These are phyloP conservation scores for Puntigrus tetrazona DNA, from an alignment of 2,113 vertebrate genomes.

Conservation along the genomic window DNA sequence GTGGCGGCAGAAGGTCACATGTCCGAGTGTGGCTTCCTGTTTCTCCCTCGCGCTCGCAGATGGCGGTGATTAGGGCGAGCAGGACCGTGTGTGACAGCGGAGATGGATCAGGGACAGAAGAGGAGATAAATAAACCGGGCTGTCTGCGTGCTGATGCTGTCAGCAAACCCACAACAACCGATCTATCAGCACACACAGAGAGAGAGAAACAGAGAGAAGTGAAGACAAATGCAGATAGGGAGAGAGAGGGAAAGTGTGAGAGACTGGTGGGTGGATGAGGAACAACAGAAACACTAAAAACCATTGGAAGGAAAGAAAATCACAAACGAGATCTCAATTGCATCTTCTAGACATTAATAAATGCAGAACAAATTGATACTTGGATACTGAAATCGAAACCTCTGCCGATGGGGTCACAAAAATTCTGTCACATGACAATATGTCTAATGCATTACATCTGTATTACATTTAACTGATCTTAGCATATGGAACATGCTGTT, in stretches of 20 bases:
- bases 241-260: not conserved
- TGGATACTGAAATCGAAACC: not conserved
- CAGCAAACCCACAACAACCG: constrained; percentile 27
- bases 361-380: not conserved
- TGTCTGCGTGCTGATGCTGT: constrained; percentile 36
- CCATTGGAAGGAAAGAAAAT: not conserved
- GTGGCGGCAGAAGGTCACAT: constrained; percentile 33
- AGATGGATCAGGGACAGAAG: constrained; percentile 44
- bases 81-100: constrained; percentile 40
- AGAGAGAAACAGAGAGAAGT: not conserved
- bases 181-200: constrained; percentile 25
- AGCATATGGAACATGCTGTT: no score
- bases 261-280: not conserved
- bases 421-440: not conserved
- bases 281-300: not conserved
- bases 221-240: not conserved
- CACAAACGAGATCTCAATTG: constrained; percentile 3
- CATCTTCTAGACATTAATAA: not conserved
- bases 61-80: constrained; percentile 42
- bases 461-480: not conserved
- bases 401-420: not conserved
- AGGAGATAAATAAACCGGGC: constrained; percentile 36
- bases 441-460: not conserved
- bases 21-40: constrained; percentile 33
- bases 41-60: constrained; percentile 34